Evolutionary conservation across 23 tunicate genomes (phyloP), one percentile per base, ranked within the genome.

Genomic region (Styela plicata): DNA sequence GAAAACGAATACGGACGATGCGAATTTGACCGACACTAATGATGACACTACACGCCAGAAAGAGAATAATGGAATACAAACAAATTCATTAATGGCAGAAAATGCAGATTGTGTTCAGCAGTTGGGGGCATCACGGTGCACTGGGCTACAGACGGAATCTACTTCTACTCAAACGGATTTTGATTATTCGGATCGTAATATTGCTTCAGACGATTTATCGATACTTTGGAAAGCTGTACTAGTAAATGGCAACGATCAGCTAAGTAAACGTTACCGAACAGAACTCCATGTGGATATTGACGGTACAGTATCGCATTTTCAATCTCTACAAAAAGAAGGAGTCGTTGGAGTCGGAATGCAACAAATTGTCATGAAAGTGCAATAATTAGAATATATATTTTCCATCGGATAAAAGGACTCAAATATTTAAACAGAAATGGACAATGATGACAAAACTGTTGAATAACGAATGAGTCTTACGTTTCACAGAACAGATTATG

Each of bases 331-430:
- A 32, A 31, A 34, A 33, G 77, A 71, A 71, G 77, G 77, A 3
- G 37, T 71, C 24, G 77, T 71, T 22, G 77, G 77, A 21, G 77
- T 71, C 23, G 77, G 77, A 7, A 71, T 71, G 77, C 32, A 71
- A 30, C 77, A 71, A 71, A 71, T 71, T 30, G 32, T 71, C 3
- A 34, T 34, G 37, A 71, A 71, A 71, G 36, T 71, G 5, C 77
- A 71, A 68, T 68, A 31, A 68, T n/a, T n/a, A n/a, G n/a, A n/a
- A n/a, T n/a, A n/a, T n/a, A n/a, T n/a, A n/a, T n/a, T n/a, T n/a
- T n/a, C n/a, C n/a, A n/a, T n/a, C n/a, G n/a, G n/a, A n/a, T n/a
- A n/a, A n/a, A n/a, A n/a, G n/a, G n/a, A n/a, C n/a, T n/a, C n/a
- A n/a, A n/a, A n/a, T n/a, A n/a, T n/a, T n/a, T n/a, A n/a, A n/a